These are phyloP conservation scores for Pempheris klunzingeri DNA, from an alignment of 2,797 vertebrate species.

Conservation along the genomic window DNA sequence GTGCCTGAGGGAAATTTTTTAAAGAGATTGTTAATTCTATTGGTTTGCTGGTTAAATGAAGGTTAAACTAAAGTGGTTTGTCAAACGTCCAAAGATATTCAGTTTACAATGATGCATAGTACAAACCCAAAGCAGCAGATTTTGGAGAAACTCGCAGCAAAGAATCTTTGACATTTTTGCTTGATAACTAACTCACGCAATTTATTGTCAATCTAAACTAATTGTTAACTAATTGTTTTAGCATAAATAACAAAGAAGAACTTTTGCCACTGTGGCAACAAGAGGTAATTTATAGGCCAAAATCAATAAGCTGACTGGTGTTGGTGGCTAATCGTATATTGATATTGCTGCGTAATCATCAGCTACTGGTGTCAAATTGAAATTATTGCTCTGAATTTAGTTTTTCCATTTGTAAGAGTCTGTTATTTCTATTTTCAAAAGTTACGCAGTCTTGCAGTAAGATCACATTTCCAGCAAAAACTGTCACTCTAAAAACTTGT, in stretches of 20 bases:
- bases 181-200: not conserved
- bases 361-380: not conserved
- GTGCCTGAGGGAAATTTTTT: not conserved
- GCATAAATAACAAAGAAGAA: too few species aligned
- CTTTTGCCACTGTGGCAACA: not conserved
- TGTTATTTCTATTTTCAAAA: not conserved
- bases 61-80: not conserved
- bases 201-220: not conserved
- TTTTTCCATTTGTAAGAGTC: not conserved
- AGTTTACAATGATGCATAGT: too few species aligned
- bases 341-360: too few species aligned
- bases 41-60: not conserved
- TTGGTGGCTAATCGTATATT: too few species aligned
- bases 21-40: not conserved
- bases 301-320: too few species aligned
- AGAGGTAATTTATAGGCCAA: too few species aligned
- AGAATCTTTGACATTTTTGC: not conserved
- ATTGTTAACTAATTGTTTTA: not conserved
- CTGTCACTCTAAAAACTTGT: not conserved
- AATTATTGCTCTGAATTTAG: not conserved
- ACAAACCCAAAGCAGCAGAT: not conserved
- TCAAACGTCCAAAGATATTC: too few species aligned
- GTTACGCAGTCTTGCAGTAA: not conserved
- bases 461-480: conserved; percentile 2
- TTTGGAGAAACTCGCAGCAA: not conserved